Evolutionary conservation across 1,140 invertebrate species (phyloP).

Genomic region (Philotrypesis tridentata): DNA sequence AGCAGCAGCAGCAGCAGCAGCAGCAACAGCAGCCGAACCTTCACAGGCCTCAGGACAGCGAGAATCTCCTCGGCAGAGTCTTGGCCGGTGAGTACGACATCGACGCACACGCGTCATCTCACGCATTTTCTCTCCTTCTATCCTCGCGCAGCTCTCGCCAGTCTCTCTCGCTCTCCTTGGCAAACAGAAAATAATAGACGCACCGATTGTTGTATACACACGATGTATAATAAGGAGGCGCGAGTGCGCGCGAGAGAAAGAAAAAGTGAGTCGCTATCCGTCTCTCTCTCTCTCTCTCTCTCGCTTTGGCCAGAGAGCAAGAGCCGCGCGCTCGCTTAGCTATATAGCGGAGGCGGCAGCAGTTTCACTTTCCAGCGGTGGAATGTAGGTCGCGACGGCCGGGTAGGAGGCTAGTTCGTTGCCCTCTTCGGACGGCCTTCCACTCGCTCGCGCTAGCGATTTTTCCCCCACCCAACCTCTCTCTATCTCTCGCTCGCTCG

Average conservation of each 20-base stretch:
- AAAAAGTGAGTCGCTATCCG: background rate
- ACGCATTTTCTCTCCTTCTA: no score
- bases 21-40: conserved; percentile 36
- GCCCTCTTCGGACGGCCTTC: conserved; percentile 71
- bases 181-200: background rate
- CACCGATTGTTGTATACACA: background rate
- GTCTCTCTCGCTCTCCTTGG: background rate
- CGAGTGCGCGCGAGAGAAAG: background rate
- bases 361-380: conserved; percentile 74
- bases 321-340: background rate
- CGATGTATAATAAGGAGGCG: no score
- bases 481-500: conserved; percentile 12
- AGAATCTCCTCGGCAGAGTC: conserved; percentile 71
- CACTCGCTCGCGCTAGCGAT: conserved; percentile 70
- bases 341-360: conserved; percentile 61
- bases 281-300: background rate
- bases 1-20: no score
- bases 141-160: no score
- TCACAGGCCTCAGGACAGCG: conserved; percentile 56
- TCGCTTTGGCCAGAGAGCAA: background rate
- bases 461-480: conserved; percentile 53
- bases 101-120: no score
- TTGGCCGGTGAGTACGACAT: conserved; percentile 68
- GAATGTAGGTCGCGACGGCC: conserved; percentile 74
- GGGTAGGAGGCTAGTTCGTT: conserved; percentile 74